Percentiles rank a stretch among this genome's conserved stretches.
phyloP scores from a whole-genome alignment of 2,797 vertebrate species.

The Spinus olivaceus region DNA sequence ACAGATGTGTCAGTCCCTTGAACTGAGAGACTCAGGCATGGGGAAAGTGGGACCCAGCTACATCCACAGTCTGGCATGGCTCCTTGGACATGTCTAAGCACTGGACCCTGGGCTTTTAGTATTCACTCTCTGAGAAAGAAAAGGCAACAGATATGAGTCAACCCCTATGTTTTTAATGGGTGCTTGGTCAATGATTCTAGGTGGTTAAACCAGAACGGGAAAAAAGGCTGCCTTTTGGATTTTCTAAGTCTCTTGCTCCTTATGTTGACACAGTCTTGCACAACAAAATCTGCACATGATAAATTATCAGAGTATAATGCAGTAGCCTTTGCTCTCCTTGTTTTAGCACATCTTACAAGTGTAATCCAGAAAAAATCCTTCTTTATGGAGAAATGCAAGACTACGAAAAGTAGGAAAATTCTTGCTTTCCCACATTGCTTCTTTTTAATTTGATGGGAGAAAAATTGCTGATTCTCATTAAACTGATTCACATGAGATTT shows the following conservation, averaged over 20 bases:
- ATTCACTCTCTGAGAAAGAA: rapidly evolving
- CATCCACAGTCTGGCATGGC: rapidly evolving
- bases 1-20: not conserved
- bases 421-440: not conserved
- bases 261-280: not conserved
- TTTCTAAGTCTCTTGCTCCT: not conserved
- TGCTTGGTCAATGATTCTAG: not conserved
- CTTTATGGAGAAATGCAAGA: not conserved
- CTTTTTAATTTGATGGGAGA: not conserved
- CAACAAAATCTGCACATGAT: not conserved
- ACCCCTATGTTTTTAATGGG: rapidly evolving
- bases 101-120: rapidly evolving
- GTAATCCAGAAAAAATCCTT: not conserved
- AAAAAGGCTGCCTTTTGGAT: not conserved
- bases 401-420: not conserved
- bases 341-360: not conserved
- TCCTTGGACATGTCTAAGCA: not conserved
- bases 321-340: not conserved
- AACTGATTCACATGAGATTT: not conserved
- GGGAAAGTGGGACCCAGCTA: not conserved
- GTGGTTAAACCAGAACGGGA: not conserved
- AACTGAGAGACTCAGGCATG: not conserved
- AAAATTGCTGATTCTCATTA: not conserved
- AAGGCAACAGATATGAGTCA: not conserved
- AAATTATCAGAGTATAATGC: not conserved